Evolutionary conservation across 2,797 vertebrate genomes (phyloP).

Genomic region (Acestrorhynchus altus): DNA sequence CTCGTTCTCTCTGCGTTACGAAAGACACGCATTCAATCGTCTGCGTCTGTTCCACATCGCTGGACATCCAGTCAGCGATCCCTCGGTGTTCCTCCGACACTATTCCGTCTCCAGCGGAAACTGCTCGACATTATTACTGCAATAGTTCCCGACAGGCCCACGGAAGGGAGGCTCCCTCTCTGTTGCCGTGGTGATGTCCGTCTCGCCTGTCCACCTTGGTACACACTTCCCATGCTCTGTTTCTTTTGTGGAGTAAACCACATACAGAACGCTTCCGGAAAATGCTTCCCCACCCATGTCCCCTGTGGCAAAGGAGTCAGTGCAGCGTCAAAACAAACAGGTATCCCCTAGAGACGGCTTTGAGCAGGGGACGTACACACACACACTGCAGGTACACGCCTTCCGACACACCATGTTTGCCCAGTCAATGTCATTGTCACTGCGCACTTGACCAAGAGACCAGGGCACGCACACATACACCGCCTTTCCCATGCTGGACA

Average conservation of each 20-base stretch:
- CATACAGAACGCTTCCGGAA: slow-evolving; percentile 41
- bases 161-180: slow-evolving; percentile 17
- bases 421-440: slow-evolving; percentile 27
- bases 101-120: neutral
- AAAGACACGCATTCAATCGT: too few species aligned
- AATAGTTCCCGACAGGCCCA: neutral
- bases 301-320: slow-evolving; percentile 24
- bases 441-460: slow-evolving; percentile 19
- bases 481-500: too few species aligned
- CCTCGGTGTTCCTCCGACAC: neutral
- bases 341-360: slow-evolving; percentile 73
- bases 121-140: neutral
- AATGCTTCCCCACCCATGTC: slow-evolving; percentile 16
- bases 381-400: slow-evolving; percentile 71
- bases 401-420: slow-evolving; percentile 14
- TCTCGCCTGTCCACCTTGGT: slow-evolving; percentile 43
- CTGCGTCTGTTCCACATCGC: too few species aligned
- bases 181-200: slow-evolving; percentile 60
- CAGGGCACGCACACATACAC: neutral
- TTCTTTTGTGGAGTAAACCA: slow-evolving; percentile 36
- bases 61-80: neutral
- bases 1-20: too few species aligned
- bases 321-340: slow-evolving; percentile 68
- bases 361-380: slow-evolving; percentile 66
- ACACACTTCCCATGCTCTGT: slow-evolving; percentile 51